Evolutionary conservation across 2,113 vertebrate species (phyloP), one percentile per base, ranked within the genome.

Genomic region (Corythaixoides concolor): DNA sequence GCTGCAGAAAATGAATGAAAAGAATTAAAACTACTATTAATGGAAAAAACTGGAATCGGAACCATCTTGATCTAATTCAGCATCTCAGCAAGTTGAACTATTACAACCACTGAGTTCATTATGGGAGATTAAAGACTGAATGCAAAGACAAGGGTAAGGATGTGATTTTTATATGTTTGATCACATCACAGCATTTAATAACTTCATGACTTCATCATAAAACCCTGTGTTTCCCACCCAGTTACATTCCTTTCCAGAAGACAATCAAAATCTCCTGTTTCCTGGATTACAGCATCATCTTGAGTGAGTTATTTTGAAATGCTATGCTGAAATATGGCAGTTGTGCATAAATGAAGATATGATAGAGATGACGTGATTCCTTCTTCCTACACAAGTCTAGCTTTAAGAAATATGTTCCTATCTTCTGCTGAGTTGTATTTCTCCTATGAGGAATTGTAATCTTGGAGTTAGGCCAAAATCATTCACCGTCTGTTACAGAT

Each of bases 141-240:
- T 11, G 43, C 8, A 85, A 81, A 88, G 45, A 67, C 11, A 14
- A 63, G 9, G 28, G 8, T 76, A 91, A 96, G 84, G 18, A 53
- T 55, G n/a, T 67, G 69, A 85, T 67, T 93, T 96, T 93, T 96
- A 49, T 85, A 73, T 16, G 3, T 89, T 90, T 92, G 63, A 78
- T 94, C 30, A 52, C 62, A 39, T 39, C 39, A 39, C 8, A 74
- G 19, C 6, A 92, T 96, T 94, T 90, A 97, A 89, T 80, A 87
- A 87, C 18, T 64, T 72, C 23, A 72, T 77, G 8, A 69, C 56
- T 95, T 93, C 91, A 66, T 85, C 49, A 68, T 49, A 32, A 55
- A 86, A 85, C 16, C 8, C 26, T 45, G 9, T 77, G 43, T 85
- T 97, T 97, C 85, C 59, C 27, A 77, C 15, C 10, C 19, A 37